These are phyloP conservation scores for Metalampra italica DNA, from an alignment of 2,888 invertebrate species.

Conservation along the genomic window DNA sequence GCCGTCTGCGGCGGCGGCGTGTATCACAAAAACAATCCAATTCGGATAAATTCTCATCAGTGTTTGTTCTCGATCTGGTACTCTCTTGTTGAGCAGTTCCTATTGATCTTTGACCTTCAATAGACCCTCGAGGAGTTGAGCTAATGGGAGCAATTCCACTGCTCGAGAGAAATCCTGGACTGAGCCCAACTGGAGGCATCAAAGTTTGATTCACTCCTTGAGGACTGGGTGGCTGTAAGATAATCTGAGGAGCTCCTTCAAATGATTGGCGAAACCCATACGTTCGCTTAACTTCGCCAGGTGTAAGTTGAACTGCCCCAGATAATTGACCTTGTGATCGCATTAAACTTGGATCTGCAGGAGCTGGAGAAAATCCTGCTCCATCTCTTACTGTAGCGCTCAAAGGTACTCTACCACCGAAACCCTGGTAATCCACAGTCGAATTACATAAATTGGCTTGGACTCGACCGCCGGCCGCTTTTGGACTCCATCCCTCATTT, in stretches of 20 bases:
- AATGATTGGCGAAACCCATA: too few relatives aligned
- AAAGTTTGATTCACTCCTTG: too few relatives aligned
- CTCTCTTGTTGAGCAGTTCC: background rate
- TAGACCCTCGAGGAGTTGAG: background rate
- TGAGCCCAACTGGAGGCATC: too few relatives aligned
- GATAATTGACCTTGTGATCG: too few relatives aligned
- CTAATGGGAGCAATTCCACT: background rate
- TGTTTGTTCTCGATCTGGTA: too few relatives aligned
- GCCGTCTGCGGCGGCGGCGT: background rate
- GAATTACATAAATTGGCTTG: background rate
- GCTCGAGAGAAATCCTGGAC: too few relatives aligned
- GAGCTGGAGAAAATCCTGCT: background rate
- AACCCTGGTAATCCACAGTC: background rate
- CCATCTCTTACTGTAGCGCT: background rate
- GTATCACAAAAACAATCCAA: background rate
- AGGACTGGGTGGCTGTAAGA: background rate
- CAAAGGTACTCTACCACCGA: background rate
- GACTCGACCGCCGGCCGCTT: background rate
- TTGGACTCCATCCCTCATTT: background rate
- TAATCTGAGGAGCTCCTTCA: background rate
- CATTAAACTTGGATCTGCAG: too few relatives aligned
- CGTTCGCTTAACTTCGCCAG: too few relatives aligned
- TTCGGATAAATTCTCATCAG: background rate
- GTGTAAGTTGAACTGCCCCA: too few relatives aligned
- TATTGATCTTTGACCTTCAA: background rate